A percentile compares a stretch with the other conserved stretches of the same genome.
Conservation (phyloP, 2,797 vertebrate genomes). For the Cichlasoma orientale region DNA sequence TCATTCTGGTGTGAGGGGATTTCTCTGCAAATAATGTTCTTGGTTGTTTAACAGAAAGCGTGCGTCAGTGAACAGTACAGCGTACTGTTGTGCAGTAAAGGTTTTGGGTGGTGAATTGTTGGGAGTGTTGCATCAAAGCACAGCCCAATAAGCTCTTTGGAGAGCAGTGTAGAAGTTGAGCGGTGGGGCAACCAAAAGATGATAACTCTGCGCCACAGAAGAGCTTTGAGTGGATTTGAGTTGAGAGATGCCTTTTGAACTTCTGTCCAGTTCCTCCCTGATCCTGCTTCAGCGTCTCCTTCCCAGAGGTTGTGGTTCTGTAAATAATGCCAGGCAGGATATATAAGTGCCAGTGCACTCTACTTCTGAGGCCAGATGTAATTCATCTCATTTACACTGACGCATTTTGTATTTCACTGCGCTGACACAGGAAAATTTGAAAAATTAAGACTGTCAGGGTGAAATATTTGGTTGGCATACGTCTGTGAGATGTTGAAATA, state of each 20-base stretch:
- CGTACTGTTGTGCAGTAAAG: slow-evolving; percentile 14
- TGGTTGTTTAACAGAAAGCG: slow-evolving; percentile 18
- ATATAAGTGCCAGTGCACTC: slow-evolving; percentile 48
- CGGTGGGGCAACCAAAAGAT: slow-evolving; percentile 19
- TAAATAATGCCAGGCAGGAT: slow-evolving; percentile 69
- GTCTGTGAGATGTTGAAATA: slow-evolving; percentile 24
- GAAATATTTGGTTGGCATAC: slow-evolving; percentile 24
- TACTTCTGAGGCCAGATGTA: slow-evolving; percentile 55
- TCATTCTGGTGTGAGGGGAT: slow-evolving; percentile 12
- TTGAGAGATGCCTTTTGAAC: slow-evolving; percentile 61
- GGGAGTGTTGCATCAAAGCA: slow-evolving; percentile 20
- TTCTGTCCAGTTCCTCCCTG: slow-evolving; percentile 42
- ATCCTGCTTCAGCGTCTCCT: slow-evolving; percentile 46
- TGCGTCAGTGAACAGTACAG: slow-evolving; percentile 5
- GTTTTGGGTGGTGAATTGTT: slow-evolving; percentile 17
- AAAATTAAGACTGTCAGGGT: slow-evolving; percentile 14
- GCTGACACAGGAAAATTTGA: slow-evolving; percentile 23
- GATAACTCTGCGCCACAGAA: slow-evolving; percentile 53
- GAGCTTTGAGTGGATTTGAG: slow-evolving; percentile 52
- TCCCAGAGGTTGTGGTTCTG: slow-evolving; percentile 66
- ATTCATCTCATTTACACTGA: slow-evolving; percentile 50
- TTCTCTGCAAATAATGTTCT: slow-evolving; percentile 16
- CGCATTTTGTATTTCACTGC: slow-evolving; percentile 43
- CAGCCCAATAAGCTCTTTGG: slow-evolving; percentile 34
- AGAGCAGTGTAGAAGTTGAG: slow-evolving; percentile 30